Conservation (phyloP, 35 echinoderm and acorn worm species). For the Stichopus chloronotus region DNA sequence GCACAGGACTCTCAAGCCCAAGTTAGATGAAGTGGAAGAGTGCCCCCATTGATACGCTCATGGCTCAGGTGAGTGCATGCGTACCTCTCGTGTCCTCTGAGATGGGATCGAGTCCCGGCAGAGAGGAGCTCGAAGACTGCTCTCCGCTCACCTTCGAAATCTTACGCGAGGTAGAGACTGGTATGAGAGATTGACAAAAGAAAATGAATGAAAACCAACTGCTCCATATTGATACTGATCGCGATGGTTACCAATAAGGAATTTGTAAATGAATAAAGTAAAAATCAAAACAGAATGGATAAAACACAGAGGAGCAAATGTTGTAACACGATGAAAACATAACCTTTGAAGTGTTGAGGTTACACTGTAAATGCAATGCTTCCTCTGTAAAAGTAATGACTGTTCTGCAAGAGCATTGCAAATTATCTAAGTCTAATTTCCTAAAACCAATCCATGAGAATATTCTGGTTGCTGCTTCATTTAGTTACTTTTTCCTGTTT, state of each 20-base stretch:
- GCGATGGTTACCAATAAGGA: background rate
- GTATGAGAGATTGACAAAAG: background rate
- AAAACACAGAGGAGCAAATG: no score
- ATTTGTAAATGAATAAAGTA: background rate
- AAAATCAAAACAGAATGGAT: background rate
- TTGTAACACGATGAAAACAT: no score
- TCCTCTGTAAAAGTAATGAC: no score
- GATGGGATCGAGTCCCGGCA: slow-evolving; percentile 44
- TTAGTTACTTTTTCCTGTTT: no score
- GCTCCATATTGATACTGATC: background rate
- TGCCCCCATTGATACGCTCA: background rate
- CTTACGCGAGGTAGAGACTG: background rate
- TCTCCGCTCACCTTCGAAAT: slow-evolving; percentile 13
- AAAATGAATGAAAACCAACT: background rate
- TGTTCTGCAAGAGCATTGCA: no score
- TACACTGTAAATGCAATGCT: no score
- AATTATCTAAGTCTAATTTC: no score
- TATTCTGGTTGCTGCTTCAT: no score
- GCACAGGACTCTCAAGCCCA: background rate
- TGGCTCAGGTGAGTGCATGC: background rate
- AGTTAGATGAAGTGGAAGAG: background rate
- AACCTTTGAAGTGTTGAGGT: no score
- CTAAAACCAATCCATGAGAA: no score
- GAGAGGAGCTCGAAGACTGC: slow-evolving; percentile 7
- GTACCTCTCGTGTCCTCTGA: slow-evolving; percentile 17